Base-by-base conservation (phyloP, 64 coral and sea anemone genomes). In the Hydrozoanthus tunicans region DNA sequence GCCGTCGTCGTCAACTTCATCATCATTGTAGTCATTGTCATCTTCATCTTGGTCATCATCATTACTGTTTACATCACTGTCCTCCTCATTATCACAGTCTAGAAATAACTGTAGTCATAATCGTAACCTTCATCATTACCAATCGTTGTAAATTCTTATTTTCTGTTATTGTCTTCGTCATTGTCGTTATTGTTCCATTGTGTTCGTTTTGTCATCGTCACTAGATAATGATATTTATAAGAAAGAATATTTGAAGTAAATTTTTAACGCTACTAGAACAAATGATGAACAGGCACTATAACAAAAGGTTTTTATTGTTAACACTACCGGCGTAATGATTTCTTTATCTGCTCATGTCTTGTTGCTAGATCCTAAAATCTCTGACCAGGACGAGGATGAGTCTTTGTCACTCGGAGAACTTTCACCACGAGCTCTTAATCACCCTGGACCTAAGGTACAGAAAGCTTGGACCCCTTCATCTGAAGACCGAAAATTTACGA, bases 391-490 rank as follows among this genome's bases (percentile, higher is more conserved):
- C 54, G 54, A 71, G 54, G 68, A 86, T 43, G 68, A 86, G n/a
- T 59, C 68, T 55, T 26, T 86, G 58, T 86, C 83, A 24, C 83
- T 55, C 69, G 83, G 83, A n/a, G 83, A 86, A 86, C 25, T 86
- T 9, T 86, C 83, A 12, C 83, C 83, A 20, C 23, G 8, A 11
- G 17, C 24, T 55, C 17, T 51, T 12, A 73, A n/a, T 27, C 66
- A 86, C 73, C 83, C 66, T 1, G 67, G 65, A 58, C 52, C 58
- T 25, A 73, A 73, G 25, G 5, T 23, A 26, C 52, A 71, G n/a
- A 84, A 84, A 56, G 81, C 62, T 3, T 69, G 62, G 64, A 55
- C 68, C 6, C 53, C 83, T 6, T 69, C 67, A 43, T 86, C 53
- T 32, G 83, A 86, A 25, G 67, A 66, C 52, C 72, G 83, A n/a